Base-by-base conservation (phyloP, 2,113 vertebrate species). In the Chloebia gouldiae region DNA sequence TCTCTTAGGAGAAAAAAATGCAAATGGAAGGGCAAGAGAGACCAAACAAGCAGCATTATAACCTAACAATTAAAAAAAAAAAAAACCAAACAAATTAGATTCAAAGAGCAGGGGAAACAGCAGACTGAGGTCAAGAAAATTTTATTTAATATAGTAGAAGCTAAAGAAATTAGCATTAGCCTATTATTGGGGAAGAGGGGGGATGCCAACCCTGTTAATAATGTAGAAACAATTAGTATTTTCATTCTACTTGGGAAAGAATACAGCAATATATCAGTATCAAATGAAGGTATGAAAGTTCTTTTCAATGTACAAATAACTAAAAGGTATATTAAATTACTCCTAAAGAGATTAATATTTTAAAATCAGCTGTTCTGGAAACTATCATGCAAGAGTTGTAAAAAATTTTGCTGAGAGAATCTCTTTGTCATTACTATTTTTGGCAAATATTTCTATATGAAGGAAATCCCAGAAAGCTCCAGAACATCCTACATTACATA, bases 281-380 rank as follows among this genome's bases (percentile, higher is more conserved):
- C 71, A 72, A 76, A 83, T 40, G 22, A 91, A 92, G 76, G 86
- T 20, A 68, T 50, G 20, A 81, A 94, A 83, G 23, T 81, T 13
- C 30, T 84, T 94, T 96, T 72, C 50, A 86, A 78, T 47, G 35
- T 63, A 84, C 83, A 86, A 73, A 77, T 88, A 91, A 83, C 56
- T 83, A 54, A 93, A 84, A 47, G 42, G 15, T 90, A 64, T 76
- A 71, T 53, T 59, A 83, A 83, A 63, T 59, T 6, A 84, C 10
- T 81, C 21, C 47, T 78, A 57, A 31, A 84, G 65, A 85, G 31
- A 72, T 49, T 18, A 88, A 45, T 73, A 77, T 70, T 93, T 95
- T 66, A 12, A 86, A 88, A 77, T 86, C 61, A 91, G 31, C 21
- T 88, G 23, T 2, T 92, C 81, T 75, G 56, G 33, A 77, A 93